phyloP scores from a whole-genome alignment of 2,888 invertebrate species.

The Nymphalis polychloros region DNA sequence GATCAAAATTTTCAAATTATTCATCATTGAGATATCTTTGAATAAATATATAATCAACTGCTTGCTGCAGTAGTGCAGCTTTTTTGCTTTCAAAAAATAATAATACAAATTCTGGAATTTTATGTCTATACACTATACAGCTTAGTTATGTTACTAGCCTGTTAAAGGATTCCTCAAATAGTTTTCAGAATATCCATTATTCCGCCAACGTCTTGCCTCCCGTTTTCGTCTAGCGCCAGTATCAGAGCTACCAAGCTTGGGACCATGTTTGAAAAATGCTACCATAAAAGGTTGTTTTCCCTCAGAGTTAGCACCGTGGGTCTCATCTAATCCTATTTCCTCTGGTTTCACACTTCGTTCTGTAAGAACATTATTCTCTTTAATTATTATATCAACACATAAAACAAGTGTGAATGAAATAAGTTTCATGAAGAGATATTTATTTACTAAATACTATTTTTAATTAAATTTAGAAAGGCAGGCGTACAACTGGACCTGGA shows the following conservation, averaged over 20 bases:
- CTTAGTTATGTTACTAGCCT: slow-evolving; percentile 54
- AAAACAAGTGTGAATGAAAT: no score
- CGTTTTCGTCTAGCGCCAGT: slow-evolving; percentile 81
- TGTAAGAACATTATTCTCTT: slow-evolving; percentile 47
- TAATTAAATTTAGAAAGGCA: no score
- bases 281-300: slow-evolving; percentile 96
- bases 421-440: no score
- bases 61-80: no score
- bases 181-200: slow-evolving; percentile 76
- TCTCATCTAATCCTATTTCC: slow-evolving; percentile 91
- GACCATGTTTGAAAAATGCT: slow-evolving; percentile 89
- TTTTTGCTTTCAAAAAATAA: no score
- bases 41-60: no score
- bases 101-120: no score
- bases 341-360: slow-evolving; percentile 91
- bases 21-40: no score
- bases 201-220: slow-evolving; percentile 81
- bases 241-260: slow-evolving; percentile 75
- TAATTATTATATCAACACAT: background rate
- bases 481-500: no score
- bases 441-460: no score
- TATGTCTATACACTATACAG: no score
- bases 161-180: slow-evolving; percentile 81
- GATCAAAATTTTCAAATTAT: no score
- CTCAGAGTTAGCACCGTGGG: slow-evolving; percentile 82